These are phyloP conservation scores for Atherinomorus stipes DNA, from an alignment of 2,113 vertebrate species.

Conservation along the genomic window DNA sequence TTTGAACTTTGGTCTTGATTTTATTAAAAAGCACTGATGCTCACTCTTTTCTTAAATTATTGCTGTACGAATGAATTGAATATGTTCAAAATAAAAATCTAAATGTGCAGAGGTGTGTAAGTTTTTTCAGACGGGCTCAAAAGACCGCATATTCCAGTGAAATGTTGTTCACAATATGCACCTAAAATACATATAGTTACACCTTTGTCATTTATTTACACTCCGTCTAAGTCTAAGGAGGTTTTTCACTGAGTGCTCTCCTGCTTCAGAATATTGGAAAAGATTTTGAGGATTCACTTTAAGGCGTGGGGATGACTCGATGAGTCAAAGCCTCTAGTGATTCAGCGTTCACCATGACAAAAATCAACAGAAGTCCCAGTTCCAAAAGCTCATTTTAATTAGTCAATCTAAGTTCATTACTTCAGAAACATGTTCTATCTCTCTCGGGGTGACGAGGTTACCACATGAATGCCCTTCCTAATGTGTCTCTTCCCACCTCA, in stretches of 20 bases:
- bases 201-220: slow-evolving; percentile 8
- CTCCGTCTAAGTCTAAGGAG: background rate
- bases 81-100: background rate
- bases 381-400: slow-evolving; percentile 56
- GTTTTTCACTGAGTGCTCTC: slow-evolving; percentile 13
- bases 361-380: slow-evolving; percentile 41
- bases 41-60: too few relatives aligned
- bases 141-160: background rate
- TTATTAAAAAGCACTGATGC: background rate
- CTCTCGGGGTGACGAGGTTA: slow-evolving; percentile 49
- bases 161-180: slow-evolving; percentile 5
- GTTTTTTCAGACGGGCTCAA: background rate
- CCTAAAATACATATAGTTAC: background rate
- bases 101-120: too few relatives aligned
- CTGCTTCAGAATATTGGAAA: slow-evolving; percentile 27
- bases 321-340: slow-evolving; percentile 27
- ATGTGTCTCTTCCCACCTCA: slow-evolving; percentile 52
- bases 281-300: slow-evolving; percentile 43
- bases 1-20: background rate
- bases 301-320: slow-evolving; percentile 46
- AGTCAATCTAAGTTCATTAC: slow-evolving; percentile 57
- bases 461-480: slow-evolving; percentile 50
- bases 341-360: slow-evolving; percentile 29
- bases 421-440: slow-evolving; percentile 39
- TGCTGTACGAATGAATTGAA: background rate